phyloP scores from a whole-genome alignment of 2,797 vertebrate species.

The Enteromius thamalakanensis region DNA sequence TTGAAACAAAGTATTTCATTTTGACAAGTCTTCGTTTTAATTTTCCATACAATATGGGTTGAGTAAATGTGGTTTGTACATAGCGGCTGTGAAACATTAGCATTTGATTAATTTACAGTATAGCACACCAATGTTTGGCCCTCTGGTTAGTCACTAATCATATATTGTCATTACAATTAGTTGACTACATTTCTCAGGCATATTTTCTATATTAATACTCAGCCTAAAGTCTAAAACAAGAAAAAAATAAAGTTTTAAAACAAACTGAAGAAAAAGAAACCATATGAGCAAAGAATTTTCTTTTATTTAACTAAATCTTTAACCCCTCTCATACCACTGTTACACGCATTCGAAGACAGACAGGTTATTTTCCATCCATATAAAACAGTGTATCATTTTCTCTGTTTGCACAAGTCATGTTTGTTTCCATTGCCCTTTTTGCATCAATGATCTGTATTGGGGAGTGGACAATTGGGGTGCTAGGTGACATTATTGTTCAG shows the following conservation, averaged over 20 bases:
- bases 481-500: conserved; percentile 9
- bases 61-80: background rate
- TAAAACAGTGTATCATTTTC: background rate
- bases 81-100: background rate
- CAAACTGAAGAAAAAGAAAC: background rate
- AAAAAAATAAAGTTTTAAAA: conserved; percentile 6
- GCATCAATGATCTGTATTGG: background rate
- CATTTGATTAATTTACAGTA: conserved; percentile 48
- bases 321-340: background rate
- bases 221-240: conserved; percentile 4
- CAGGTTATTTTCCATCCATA: background rate
- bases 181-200: conserved; percentile 2
- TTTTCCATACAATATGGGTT: background rate
- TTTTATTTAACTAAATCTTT: background rate
- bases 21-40: background rate
- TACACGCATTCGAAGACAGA: background rate
- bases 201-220: conserved; percentile 10
- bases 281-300: background rate
- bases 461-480: conserved; percentile 12
- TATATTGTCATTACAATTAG: conserved; percentile 16
- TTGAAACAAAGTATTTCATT: background rate
- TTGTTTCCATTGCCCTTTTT: background rate
- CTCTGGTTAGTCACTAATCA: conserved; percentile 22
- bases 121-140: conserved; percentile 38
- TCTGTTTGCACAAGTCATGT: background rate